phyloP scores from a whole-genome alignment of 2,113 vertebrate genomes.

The Andinoacara biseriatus region DNA sequence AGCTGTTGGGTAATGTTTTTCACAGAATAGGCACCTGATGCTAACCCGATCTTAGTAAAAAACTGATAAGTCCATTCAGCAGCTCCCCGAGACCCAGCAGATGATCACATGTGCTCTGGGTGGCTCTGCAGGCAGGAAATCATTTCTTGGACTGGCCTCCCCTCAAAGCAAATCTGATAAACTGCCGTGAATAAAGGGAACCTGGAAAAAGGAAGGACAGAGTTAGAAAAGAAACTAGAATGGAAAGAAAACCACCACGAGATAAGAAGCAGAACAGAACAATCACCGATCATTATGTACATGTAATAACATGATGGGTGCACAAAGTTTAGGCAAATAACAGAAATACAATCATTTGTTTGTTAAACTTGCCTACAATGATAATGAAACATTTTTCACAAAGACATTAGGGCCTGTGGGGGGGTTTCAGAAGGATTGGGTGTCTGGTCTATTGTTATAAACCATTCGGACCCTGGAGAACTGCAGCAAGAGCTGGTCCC shows the following conservation, averaged over 20 bases:
- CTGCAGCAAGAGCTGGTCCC: no score
- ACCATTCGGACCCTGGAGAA: no score
- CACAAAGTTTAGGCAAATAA: neutral
- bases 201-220: conserved; percentile 64
- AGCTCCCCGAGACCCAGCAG: neutral
- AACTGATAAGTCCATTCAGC: neutral
- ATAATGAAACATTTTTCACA: neutral
- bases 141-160: conserved; percentile 83
- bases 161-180: conserved; percentile 87
- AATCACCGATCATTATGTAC: neutral
- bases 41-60: neutral
- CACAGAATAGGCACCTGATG: neutral
- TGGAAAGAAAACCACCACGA: neutral
- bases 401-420: no score
- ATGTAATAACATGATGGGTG: neutral
- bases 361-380: accelerated
- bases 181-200: conserved; percentile 91
- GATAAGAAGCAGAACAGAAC: neutral
- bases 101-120: conserved; percentile 82
- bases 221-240: neutral
- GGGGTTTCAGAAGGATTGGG: no score
- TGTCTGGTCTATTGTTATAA: no score
- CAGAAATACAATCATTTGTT: neutral
- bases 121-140: conserved; percentile 88
- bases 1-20: neutral